Evolutionary conservation across 92 coral and sea anemone genomes (phyloP).

Genomic region (Phymanthus crucifer): DNA sequence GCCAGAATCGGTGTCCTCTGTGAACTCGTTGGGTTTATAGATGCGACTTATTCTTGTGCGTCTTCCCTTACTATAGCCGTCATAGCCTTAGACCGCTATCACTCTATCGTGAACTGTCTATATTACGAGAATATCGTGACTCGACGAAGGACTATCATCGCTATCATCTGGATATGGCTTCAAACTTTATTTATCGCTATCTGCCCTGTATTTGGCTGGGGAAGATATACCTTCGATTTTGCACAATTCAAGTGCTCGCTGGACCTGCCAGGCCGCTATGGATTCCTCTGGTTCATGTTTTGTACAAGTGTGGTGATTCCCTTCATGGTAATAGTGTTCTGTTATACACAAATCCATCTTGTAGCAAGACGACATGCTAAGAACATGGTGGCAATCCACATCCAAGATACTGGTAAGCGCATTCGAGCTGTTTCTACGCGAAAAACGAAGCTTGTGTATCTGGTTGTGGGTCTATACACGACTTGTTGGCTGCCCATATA

Average conservation of each 20-base stretch:
- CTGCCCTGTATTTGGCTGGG: constrained; percentile 86
- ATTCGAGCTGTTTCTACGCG: constrained; percentile 70
- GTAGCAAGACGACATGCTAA: constrained; percentile 95
- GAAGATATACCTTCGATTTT: constrained; percentile 57
- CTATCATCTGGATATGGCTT: constrained; percentile 76
- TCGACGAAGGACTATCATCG: constrained; percentile 70
- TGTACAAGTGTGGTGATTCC: constrained; percentile 67
- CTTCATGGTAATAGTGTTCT: constrained; percentile 66
- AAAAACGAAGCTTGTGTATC: constrained; percentile 79
- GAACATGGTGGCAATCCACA: constrained; percentile 85
- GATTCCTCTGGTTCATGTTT: constrained; percentile 64
- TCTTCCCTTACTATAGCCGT: constrained; percentile 84
- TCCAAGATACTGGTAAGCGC: constrained; percentile 75
- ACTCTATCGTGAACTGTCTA: constrained; percentile 88
- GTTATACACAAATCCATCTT: constrained; percentile 88
- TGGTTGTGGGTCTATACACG: constrained; percentile 77
- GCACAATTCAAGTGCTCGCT: constrained; percentile 74
- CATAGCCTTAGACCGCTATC: constrained; percentile 90
- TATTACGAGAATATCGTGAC: constrained; percentile 88
- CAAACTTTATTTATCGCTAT: constrained; percentile 64
- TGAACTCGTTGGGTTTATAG: constrained; percentile 71
- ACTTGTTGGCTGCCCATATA: constrained; percentile 93
- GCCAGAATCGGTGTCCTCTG: constrained; percentile 49
- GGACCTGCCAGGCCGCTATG: constrained; percentile 59
- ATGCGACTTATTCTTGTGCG: constrained; percentile 76